Evolutionary conservation across 2,888 invertebrate genomes (phyloP).

Genomic region (Protula sp.): DNA sequence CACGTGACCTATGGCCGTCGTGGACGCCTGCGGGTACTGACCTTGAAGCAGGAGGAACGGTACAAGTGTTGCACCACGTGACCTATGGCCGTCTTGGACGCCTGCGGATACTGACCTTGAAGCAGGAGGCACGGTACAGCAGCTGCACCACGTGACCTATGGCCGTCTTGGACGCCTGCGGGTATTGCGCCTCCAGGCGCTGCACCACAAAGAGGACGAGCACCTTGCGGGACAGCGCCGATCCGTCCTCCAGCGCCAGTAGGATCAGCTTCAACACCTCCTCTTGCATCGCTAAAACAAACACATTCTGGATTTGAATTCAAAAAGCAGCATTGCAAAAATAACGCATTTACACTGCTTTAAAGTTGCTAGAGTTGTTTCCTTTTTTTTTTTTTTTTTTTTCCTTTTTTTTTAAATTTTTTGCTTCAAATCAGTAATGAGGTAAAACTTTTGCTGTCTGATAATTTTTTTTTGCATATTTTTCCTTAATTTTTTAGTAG

Average conservation of each 20-base stretch:
- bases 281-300: slow-evolving; percentile 88
- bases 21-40: too few relatives aligned
- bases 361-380: too few relatives aligned
- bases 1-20: not conserved
- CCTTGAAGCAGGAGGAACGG: too few relatives aligned
- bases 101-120: slow-evolving; percentile 86
- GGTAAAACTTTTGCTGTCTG: too few relatives aligned
- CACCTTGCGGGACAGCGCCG: slow-evolving; percentile 69
- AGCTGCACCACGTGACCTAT: slow-evolving; percentile 98
- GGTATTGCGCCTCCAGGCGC: slow-evolving; percentile 69
- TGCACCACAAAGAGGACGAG: slow-evolving; percentile 98
- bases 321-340: too few relatives aligned
- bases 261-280: slow-evolving; percentile 89
- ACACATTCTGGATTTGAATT: too few relatives aligned
- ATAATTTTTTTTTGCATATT: too few relatives aligned
- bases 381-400: too few relatives aligned
- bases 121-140: slow-evolving; percentile 94
- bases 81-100: slow-evolving; percentile 86
- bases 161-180: slow-evolving; percentile 96
- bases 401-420: too few relatives aligned
- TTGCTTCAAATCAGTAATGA: too few relatives aligned
- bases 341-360: too few relatives aligned
- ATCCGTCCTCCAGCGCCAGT: slow-evolving; percentile 89
- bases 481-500: too few relatives aligned
- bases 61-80: slow-evolving; percentile 73